Conservation (phyloP, 2,888 invertebrate species). For the Caradrina kadenii region DNA sequence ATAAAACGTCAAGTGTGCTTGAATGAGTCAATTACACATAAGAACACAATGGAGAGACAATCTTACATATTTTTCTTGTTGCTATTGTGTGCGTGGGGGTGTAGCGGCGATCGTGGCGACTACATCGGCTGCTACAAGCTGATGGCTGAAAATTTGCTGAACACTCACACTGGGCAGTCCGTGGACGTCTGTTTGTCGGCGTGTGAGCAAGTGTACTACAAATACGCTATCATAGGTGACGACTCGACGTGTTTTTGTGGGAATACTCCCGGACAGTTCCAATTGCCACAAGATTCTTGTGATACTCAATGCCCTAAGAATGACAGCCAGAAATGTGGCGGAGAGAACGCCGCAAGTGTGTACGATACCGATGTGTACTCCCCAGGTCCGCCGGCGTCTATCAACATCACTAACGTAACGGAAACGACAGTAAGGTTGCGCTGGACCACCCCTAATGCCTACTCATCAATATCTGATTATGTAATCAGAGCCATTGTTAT, state of each 20-base stretch:
- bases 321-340: slow-evolving; percentile 92
- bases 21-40: slow-evolving; percentile 73
- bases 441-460: slow-evolving; percentile 91
- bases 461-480: slow-evolving; percentile 89
- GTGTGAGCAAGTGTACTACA: slow-evolving; percentile 86
- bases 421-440: slow-evolving; percentile 91
- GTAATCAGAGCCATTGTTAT: slow-evolving; percentile 89
- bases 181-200: slow-evolving; percentile 86
- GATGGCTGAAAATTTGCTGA: slow-evolving; percentile 77
- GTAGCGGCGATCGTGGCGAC: slow-evolving; percentile 81
- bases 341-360: slow-evolving; percentile 92
- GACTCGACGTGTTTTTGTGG: slow-evolving; percentile 87
- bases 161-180: slow-evolving; percentile 86
- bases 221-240: slow-evolving; percentile 85
- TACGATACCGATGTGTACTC: slow-evolving; percentile 92
- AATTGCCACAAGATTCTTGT: slow-evolving; percentile 86
- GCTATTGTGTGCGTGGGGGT: slow-evolving; percentile 63
- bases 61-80: slow-evolving; percentile 66
- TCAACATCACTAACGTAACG: slow-evolving; percentile 90
- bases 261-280: slow-evolving; percentile 83
- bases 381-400: slow-evolving; percentile 93
- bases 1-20: slow-evolving; percentile 64
- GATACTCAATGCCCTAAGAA: slow-evolving; percentile 91
- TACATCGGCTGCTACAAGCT: slow-evolving; percentile 85
- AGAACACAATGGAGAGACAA: slow-evolving; percentile 79